Evolutionary conservation across 2,797 vertebrate genomes (phyloP), one percentile per base, ranked within the genome.

Genomic region (Sardinella longiceps): DNA sequence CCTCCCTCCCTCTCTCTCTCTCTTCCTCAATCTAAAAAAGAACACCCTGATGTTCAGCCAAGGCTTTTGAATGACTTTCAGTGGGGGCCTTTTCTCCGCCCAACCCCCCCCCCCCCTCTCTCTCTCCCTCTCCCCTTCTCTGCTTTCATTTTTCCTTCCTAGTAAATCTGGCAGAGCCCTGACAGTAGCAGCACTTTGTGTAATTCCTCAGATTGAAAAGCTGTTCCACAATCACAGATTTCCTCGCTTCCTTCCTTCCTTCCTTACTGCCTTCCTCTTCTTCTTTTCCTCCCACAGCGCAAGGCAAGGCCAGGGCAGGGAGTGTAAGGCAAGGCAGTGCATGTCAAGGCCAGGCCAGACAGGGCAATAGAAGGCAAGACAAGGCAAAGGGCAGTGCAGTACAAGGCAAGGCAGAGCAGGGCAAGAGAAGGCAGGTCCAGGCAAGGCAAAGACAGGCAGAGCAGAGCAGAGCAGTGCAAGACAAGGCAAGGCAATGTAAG

Each of bases 121-220:
- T 20, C 82, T 84, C 90, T 23, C 39, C 39, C 66, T 46, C 20
- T 39, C 81, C 66, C 46, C 66, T 58, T n/a, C 86, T 81, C 80
- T 80, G 63, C 50, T 88, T 84, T 81, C 60, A 30, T 37, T 15
- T 51, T 58, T 30, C 28, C 58, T 88, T 23, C 23, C 81, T 85
- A 90, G 87, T 88, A 95, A 95, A 94, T 92, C 95, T 95, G 93
- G 93, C 93, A 94, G 94, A 90, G 90, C 96, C 95, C 94, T 96
- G 94, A 96, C 94, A 94, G 95, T 95, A 93, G 90, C 92, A 94
- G 91, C 94, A 95, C 93, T 97, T 96, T 95, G 91, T 94, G 90
- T 96, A 96, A 95, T 96, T 97, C 94, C 93, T 91, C 89, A 91
- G 94, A 95, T 94, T 95, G 93, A 96, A 96, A 96, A 95, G 93